Conservation (phyloP, 2,113 vertebrate species). For the Triplophysa tibetana region DNA sequence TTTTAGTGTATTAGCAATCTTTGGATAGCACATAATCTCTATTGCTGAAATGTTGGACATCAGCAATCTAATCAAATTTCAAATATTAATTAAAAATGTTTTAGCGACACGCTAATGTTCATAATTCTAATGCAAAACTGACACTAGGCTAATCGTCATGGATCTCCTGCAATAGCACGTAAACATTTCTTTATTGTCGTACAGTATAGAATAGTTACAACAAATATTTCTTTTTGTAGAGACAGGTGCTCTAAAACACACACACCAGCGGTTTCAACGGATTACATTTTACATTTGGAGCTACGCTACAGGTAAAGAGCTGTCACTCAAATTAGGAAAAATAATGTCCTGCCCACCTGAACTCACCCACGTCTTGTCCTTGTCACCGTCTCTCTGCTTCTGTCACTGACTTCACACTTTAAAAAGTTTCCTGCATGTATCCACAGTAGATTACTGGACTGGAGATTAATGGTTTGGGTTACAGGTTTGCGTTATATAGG, state of each 20-base stretch:
- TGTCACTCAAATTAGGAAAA: slow-evolving; percentile 40
- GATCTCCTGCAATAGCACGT: neutral
- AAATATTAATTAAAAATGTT: too few relatives aligned
- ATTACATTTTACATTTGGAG: neutral
- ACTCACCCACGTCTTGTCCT: neutral
- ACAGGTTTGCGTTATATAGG: too few relatives aligned
- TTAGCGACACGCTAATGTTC: too few relatives aligned
- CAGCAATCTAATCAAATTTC: too few relatives aligned
- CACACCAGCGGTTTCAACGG: slow-evolving; percentile 30
- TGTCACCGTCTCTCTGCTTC: neutral
- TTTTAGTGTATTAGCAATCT: too few relatives aligned
- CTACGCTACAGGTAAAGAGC: slow-evolving; percentile 12
- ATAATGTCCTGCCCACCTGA: slow-evolving; percentile 14
- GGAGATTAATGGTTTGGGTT: too few relatives aligned
- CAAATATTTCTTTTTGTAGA: neutral
- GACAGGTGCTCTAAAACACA: neutral
- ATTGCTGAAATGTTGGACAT: too few relatives aligned
- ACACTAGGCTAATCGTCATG: neutral
- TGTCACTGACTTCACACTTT: neutral
- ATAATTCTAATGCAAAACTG: neutral
- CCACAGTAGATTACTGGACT: too few relatives aligned
- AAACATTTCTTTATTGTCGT: neutral
- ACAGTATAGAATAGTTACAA: neutral
- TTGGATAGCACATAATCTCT: too few relatives aligned
- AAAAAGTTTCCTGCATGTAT: too few relatives aligned